A percentile compares a stretch with the other conserved stretches of the same genome.
Conservation (phyloP, 2,888 invertebrate genomes). For the Melinaea menophilus region DNA sequence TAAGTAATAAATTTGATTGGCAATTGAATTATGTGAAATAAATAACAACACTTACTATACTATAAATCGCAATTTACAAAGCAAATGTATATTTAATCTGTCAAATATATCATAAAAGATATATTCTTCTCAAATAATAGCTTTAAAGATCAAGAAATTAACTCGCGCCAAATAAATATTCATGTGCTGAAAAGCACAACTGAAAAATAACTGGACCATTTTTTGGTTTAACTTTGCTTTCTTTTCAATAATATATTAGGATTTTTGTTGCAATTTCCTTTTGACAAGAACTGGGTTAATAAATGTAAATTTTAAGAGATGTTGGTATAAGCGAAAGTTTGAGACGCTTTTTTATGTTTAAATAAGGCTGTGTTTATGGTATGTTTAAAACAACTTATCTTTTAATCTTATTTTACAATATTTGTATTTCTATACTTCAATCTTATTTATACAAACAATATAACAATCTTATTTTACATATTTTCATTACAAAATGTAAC, state of each 20-base stretch:
- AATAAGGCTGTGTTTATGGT: not conserved
- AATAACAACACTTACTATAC: too few species aligned
- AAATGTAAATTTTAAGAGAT: conserved; percentile 14
- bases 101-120: too few species aligned
- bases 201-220: conserved; percentile 18
- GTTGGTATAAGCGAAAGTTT: not conserved
- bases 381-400: not conserved
- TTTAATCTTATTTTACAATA: not conserved
- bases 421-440: not conserved
- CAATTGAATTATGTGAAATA: too few species aligned
- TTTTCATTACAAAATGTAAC: too few species aligned
- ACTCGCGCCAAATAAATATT: conserved; percentile 22
- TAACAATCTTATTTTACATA: not conserved
- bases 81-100: too few species aligned
- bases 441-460: not conserved
- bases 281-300: conserved; percentile 21
- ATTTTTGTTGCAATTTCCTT: conserved; percentile 27
- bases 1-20: conserved; percentile 13
- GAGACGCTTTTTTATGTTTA: not conserved
- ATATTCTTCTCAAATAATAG: not conserved
- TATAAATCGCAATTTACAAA: too few species aligned
- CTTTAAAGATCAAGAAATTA: conserved; percentile 17
- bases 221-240: conserved; percentile 53
- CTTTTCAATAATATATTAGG: conserved; percentile 52
- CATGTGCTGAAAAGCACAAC: conserved; percentile 12